Evolutionary conservation across 2,797 vertebrate genomes (phyloP).

Genomic region (Aphelocoma californica): DNA sequence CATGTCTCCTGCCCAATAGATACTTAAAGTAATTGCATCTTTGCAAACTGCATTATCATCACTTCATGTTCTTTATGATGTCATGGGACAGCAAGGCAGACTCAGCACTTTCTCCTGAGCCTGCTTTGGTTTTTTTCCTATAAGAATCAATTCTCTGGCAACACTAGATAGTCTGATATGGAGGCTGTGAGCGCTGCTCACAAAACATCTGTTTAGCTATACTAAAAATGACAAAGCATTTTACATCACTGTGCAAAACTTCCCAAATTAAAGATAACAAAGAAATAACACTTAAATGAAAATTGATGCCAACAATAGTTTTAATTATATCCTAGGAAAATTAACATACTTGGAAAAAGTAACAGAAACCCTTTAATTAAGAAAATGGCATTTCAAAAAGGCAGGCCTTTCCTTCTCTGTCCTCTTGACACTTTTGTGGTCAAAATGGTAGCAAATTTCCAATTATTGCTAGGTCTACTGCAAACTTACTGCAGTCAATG

Average conservation of each 20-base stretch:
- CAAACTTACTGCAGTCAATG: not conserved
- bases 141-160: slow-evolving; percentile 15
- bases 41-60: slow-evolving; percentile 87
- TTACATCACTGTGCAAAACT: not conserved
- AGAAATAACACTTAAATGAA: not conserved
- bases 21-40: slow-evolving; percentile 95
- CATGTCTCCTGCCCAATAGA: slow-evolving; percentile 77
- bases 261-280: not conserved
- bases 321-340: not conserved
- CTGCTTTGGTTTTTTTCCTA: not conserved
- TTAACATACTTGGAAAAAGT: not conserved
- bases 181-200: not conserved
- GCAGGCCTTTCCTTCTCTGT: not conserved
- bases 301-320: not conserved
- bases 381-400: not conserved
- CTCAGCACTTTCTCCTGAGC: slow-evolving; percentile 72
- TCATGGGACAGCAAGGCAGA: slow-evolving; percentile 69
- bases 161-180: not conserved
- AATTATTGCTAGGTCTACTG: not conserved
- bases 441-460: not conserved
- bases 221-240: not conserved
- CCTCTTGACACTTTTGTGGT: not conserved
- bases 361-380: not conserved
- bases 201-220: not conserved
- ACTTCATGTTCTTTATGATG: slow-evolving; percentile 82